Evolutionary conservation across 2,113 vertebrate species (phyloP), one percentile per base, ranked within the genome.

Genomic region (Lipophrys pholis): DNA sequence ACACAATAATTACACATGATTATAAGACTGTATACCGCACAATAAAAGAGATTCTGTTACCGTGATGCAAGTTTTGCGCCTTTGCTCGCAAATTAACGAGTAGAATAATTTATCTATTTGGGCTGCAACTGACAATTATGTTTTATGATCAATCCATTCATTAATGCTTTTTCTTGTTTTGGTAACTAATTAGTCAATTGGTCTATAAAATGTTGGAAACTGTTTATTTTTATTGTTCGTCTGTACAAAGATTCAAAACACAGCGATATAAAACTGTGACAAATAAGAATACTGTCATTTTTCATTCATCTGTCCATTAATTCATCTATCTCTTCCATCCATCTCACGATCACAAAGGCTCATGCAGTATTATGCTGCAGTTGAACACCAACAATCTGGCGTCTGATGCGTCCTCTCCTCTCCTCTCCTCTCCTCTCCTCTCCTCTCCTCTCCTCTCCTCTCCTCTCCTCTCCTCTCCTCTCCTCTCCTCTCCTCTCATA

Each of bases 401-500:
- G 62, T 62, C 51, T 53, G 46, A 73, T 62, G 59, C 69, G 66
- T 63, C 54, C 58, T 70, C 72, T 67, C 15, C 39, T 69, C 66
- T 71, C 58, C 60, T 71, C 10, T 64, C 46, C 69, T 76, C 65
- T 79, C 55, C 63, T 73, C 73, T 82, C 72, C 62, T 76, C 65
- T 77, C 51, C 63, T 72, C 73, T 64, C 46, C 69, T 46, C 45
- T 63, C 54, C 58, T 70, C 72, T 67, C 15, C 39, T 69, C 66
- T 71, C 58, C 60, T 71, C 10, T 64, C 46, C 69, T 76, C 65
- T 79, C 55, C 63, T 73, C 73, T 82, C 72, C 62, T 76, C 65
- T 77, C 51, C 63, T 72, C 73, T 64, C 46, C 69, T 46, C 45
- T 81, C 71, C 61, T n/a, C 65, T 74, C 80, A 90, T 91, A 90